Conservation (phyloP, 2,797 vertebrate species). For the Cossypha caffra region DNA sequence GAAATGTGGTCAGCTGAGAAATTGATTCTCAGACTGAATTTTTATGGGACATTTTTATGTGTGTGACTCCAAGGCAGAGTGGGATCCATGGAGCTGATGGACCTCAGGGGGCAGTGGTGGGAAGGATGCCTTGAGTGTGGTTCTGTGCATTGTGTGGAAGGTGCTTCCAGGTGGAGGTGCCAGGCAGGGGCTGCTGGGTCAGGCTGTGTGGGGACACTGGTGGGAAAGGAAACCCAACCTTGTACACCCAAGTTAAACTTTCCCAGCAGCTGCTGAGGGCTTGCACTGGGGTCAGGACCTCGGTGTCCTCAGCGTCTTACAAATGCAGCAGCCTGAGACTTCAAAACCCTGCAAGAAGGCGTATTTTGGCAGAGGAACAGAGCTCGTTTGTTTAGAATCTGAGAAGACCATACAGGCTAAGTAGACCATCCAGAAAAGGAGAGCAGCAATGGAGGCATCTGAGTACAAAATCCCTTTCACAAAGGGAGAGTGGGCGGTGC, state of each 20-base stretch:
- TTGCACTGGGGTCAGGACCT: neutral
- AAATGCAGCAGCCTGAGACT: neutral
- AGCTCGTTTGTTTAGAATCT: neutral
- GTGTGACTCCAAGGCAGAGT: neutral
- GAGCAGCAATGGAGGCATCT: neutral
- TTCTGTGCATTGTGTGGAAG: rapidly evolving
- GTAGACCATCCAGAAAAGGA: neutral
- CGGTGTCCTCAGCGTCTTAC: neutral
- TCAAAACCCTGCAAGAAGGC: neutral
- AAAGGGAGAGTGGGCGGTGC: neutral
- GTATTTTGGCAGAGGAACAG: constrained; percentile 11
- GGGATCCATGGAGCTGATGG: neutral
- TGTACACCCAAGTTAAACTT: rapidly evolving
- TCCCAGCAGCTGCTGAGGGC: neutral
- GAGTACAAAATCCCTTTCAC: neutral
- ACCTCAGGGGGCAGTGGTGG: rapidly evolving
- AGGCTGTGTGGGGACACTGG: rapidly evolving
- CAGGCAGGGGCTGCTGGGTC: neutral
- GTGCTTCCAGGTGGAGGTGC: rapidly evolving
- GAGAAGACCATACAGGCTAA: neutral
- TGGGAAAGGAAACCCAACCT: neutral
- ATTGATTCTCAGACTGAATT: neutral
- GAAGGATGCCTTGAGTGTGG: neutral
- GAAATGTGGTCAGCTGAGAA: rapidly evolving
- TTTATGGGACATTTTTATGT: neutral